Conservation (phyloP, 2,888 invertebrate species). For the Corythucha ciliata region DNA sequence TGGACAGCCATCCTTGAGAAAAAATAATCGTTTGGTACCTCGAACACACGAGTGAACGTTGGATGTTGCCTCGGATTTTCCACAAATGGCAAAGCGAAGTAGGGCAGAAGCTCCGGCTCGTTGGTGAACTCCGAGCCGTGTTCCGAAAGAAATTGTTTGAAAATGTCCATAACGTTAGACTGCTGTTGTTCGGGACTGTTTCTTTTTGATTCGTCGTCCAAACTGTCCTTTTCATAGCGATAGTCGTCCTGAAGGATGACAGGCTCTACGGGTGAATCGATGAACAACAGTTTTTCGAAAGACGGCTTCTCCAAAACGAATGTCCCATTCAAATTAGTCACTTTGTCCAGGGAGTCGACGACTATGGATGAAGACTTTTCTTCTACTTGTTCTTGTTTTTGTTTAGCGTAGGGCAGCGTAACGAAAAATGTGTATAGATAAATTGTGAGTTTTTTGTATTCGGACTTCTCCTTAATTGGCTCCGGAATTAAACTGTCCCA, state of each 20-base stretch:
- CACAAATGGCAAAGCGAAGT: constrained; percentile 50
- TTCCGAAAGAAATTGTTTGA: constrained; percentile 42
- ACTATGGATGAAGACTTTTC: not conserved
- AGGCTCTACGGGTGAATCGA: constrained; percentile 4
- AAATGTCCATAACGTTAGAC: constrained; percentile 41
- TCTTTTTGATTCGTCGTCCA: constrained; percentile 15
- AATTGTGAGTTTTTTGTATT: constrained; percentile 40
- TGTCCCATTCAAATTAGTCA: constrained; percentile 12
- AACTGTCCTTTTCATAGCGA: constrained; percentile 2
- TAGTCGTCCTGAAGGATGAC: not conserved
- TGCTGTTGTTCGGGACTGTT: too few relatives aligned
- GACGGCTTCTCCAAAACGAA: constrained; percentile 18
- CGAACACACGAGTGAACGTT: constrained; percentile 47
- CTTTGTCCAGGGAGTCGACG: constrained; percentile 9
- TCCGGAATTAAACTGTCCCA: constrained; percentile 39
- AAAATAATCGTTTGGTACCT: constrained; percentile 36
- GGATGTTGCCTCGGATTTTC: constrained; percentile 46
- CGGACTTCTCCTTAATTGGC: constrained; percentile 35
- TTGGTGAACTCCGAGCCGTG: constrained; percentile 45
- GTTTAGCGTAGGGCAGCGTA: constrained; percentile 34
- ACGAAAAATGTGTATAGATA: constrained; percentile 41
- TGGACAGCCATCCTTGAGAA: not conserved
- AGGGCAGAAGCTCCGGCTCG: constrained; percentile 47
- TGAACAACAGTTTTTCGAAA: constrained; percentile 11
- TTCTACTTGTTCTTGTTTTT: not conserved